Conservation (phyloP, 2,797 vertebrate species). For the Molothrus aeneus region DNA sequence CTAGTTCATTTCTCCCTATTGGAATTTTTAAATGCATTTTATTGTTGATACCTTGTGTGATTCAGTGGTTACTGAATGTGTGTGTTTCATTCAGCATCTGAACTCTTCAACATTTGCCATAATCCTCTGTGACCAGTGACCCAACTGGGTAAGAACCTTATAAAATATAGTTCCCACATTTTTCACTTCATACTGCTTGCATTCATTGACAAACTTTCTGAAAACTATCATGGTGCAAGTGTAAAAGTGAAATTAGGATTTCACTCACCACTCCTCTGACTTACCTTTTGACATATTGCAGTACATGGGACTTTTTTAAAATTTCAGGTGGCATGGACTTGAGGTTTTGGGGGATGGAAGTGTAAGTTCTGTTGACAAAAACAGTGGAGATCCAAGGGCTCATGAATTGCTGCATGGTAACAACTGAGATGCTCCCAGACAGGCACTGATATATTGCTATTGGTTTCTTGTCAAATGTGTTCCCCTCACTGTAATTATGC, state of each 20-base stretch:
- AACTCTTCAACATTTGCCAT: background rate
- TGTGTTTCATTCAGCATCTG: background rate
- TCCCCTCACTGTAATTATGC: slow-evolving; percentile 7
- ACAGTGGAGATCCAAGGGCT: background rate
- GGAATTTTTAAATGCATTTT: background rate
- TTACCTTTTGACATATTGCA: background rate
- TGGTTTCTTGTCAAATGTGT: slow-evolving; percentile 38
- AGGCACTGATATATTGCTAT: slow-evolving; percentile 11
- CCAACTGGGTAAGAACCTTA: background rate
- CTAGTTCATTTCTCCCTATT: background rate
- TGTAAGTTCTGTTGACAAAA: background rate
- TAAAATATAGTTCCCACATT: background rate
- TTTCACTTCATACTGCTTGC: background rate
- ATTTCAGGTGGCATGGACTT: background rate
- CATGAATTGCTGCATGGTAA: background rate
- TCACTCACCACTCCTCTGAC: background rate
- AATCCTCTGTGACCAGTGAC: background rate
- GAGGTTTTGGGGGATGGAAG: background rate
- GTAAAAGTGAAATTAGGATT: background rate
- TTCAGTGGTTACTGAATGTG: background rate
- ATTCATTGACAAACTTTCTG: background rate
- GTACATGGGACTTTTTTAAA: background rate
- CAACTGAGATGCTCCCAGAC: background rate
- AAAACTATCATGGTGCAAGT: background rate
- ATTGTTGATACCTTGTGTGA: background rate